Percentiles rank a stretch among this genome's conserved stretches.
These are phyloP conservation scores for Oryzias javanicus DNA, from an alignment of 2,113 vertebrate genomes.

Conservation along the genomic window DNA sequence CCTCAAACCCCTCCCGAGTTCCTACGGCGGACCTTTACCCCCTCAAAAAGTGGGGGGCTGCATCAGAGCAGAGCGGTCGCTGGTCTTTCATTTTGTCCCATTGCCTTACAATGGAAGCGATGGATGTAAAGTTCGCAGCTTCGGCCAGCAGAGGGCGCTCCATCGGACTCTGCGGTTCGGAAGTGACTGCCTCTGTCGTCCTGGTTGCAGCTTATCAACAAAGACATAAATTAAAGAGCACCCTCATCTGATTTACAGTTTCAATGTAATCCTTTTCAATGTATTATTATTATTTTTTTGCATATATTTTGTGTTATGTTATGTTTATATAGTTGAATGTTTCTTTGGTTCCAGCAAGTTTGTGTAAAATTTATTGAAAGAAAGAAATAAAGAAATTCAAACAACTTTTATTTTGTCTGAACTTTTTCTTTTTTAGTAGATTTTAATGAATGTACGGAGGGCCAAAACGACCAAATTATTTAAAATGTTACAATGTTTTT, in stretches of 20 bases:
- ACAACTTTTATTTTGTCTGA: conserved; percentile 1
- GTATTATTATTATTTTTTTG: conserved; percentile 62
- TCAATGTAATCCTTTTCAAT: conserved; percentile 73
- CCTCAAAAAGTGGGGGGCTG: conserved; percentile 43
- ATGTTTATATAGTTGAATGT: conserved; percentile 81
- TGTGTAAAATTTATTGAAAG: conserved; percentile 81
- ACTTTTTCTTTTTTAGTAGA: neutral
- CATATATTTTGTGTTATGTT: conserved; percentile 81
- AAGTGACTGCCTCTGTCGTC: conserved; percentile 57
- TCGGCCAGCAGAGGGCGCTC: conserved; percentile 53
- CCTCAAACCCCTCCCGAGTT: conserved; percentile 49
- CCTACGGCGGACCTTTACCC: conserved; percentile 45
- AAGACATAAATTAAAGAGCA: conserved; percentile 41
- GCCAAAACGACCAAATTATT: neutral
- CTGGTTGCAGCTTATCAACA: conserved; percentile 47
- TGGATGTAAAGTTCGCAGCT: conserved; percentile 38
- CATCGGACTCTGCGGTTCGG: conserved; percentile 31
- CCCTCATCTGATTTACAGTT: conserved; percentile 68
- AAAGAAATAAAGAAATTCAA: conserved; percentile 79
- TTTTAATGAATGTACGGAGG: neutral
- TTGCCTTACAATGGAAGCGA: conserved; percentile 50
- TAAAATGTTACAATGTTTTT: neutral
- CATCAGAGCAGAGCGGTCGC: conserved; percentile 21
- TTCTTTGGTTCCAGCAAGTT: conserved; percentile 79
- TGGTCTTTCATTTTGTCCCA: conserved; percentile 36